A percentile compares a stretch with the other conserved stretches of the same genome.
These are phyloP conservation scores for Synodontis membranacea DNA, from an alignment of 2,113 vertebrate species.

Conservation along the genomic window DNA sequence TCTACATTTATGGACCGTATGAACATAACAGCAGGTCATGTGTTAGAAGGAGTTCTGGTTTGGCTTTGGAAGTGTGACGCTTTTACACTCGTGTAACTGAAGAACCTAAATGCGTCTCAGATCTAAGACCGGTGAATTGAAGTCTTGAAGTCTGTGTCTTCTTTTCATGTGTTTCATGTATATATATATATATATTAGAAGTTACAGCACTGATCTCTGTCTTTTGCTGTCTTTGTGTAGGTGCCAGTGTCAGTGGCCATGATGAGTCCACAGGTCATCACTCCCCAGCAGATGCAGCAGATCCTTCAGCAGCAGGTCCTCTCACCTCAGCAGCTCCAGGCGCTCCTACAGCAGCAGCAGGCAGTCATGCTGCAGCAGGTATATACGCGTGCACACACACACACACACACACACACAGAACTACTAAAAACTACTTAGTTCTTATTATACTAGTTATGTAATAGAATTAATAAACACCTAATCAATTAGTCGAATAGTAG, in stretches of 20 bases:
- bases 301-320: constrained; percentile 99
- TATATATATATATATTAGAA: too few species aligned
- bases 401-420: constrained; percentile 6
- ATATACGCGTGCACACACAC: constrained; percentile 39
- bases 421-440: not conserved
- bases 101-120: not conserved
- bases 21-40: not conserved
- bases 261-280: constrained; percentile 99
- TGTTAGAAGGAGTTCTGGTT: not conserved
- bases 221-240: constrained; percentile 64
- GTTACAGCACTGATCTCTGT: constrained; percentile 20
- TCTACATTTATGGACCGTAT: not conserved
- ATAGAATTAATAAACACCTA: not conserved
- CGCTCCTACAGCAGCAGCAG: constrained; percentile 97
- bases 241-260: constrained; percentile 99
- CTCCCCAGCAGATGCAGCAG: constrained; percentile 99
- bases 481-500: not conserved
- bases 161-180: not conserved
- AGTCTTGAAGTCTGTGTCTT: not conserved
- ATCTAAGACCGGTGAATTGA: not conserved
- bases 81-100: not conserved
- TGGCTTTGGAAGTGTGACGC: not conserved
- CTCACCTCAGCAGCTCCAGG: constrained; percentile 97
- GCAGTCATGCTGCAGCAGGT: constrained; percentile 99
- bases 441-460: not conserved